phyloP scores from a whole-genome alignment of 1,140 invertebrate genomes.

The Macrocentrus cingulum region DNA sequence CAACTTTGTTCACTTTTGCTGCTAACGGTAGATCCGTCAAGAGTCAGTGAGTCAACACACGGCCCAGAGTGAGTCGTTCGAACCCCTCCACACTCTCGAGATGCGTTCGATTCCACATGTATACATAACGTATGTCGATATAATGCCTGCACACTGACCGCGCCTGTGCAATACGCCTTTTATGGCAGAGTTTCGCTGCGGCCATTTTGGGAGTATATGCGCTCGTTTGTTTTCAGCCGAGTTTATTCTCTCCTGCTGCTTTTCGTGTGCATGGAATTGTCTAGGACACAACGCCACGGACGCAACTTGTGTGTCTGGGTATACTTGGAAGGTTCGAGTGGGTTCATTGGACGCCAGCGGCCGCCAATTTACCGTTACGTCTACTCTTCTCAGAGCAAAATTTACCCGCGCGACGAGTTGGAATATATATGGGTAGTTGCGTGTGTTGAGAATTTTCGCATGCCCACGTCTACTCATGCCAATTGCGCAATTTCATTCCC shows the following conservation, averaged over 20 bases:
- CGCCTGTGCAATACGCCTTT: no score
- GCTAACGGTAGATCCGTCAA: conserved; percentile 50
- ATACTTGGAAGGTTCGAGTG: conserved; percentile 46
- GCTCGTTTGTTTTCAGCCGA: no score
- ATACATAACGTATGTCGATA: no score
- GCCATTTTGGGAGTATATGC: no score
- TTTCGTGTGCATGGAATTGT: no score
- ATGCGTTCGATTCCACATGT: conserved; percentile 7
- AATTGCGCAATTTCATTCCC: no score
- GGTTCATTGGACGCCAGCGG: conserved; percentile 57
- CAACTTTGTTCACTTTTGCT: conserved; percentile 53
- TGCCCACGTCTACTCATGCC: no score
- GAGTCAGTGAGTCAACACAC: conserved; percentile 49
- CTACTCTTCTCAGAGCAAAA: conserved; percentile 25
- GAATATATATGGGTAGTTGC: neutral
- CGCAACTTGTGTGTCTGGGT: conserved; percentile 13
- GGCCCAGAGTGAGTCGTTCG: conserved; percentile 24
- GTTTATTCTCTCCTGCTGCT: no score
- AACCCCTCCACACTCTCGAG: conserved; percentile 31
- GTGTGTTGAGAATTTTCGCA: no score
- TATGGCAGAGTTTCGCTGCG: no score
- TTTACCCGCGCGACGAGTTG: neutral
- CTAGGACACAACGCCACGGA: no score
- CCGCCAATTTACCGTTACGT: conserved; percentile 58
- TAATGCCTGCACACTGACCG: no score